Base-by-base conservation (phyloP, 2,113 vertebrate species). In the Atrichornis clamosus region DNA sequence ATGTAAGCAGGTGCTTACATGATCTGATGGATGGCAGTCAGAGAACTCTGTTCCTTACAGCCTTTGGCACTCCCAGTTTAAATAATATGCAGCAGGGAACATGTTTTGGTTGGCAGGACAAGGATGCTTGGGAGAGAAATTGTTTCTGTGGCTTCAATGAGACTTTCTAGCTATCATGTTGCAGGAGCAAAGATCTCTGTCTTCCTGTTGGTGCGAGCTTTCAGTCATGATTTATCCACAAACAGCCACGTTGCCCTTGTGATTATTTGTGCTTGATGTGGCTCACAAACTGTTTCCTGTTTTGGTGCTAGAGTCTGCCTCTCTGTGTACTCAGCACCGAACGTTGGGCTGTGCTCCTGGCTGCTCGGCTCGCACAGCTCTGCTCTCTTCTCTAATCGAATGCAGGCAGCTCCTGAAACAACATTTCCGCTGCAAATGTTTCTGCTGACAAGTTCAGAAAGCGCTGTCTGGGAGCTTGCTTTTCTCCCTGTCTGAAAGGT, bases 391-490 rank as follows among this genome's bases (percentile, higher is more conserved):
- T 47, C 79, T 62, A 27, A 60, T 3, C 60, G 79, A 69, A 92
- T 15, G 35, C 49, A 24, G 56, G 47, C 68, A 84, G 70, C 58
- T 87, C 83, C 78, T 41, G 80, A 92, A 84, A 89, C 33, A 64
- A 78, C 90, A 72, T 87, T 94, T 78, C 83, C 10, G 1, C 82
- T 86, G 64, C 67, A 59, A 84, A 56, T 18, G 18, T 55, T 88
- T 88, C 52, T 93, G 52, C 76, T 87, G 83, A 81, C 83, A 89
- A 78, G 76, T 76, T 90, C 73, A 53, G 92, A 80, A 93, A 88
- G 19, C 0, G 0, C 63, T 82, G 42, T 58, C 60, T 90, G 90
- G 42, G 52, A 72, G 86, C 46, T 72, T 35, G 8, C 75, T 93
- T 85, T 86, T 2, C 72, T 88, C 8, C 26, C 55, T 84, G 21